These are phyloP conservation scores for Microcebus jonahi DNA, from an alignment of 2,113 vertebrate genomes.

Conservation along the genomic window DNA sequence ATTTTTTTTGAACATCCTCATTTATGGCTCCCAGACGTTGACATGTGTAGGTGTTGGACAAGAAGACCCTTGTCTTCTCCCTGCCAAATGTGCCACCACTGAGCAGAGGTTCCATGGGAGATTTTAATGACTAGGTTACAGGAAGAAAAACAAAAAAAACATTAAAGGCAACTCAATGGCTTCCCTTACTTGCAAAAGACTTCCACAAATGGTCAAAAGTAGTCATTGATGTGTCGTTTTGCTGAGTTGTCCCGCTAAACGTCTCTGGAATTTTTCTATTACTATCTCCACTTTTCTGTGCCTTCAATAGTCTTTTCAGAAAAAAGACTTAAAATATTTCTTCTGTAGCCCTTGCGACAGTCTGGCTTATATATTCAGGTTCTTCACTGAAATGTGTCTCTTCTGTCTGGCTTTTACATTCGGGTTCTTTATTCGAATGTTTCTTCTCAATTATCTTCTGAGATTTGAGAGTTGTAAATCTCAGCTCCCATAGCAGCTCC, in stretches of 20 bases:
- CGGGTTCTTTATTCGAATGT: background rate
- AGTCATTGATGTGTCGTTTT: conserved; percentile 36
- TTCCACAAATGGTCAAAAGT: conserved; percentile 4
- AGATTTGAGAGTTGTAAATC: background rate
- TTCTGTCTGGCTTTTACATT: background rate
- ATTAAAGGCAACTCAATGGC: background rate
- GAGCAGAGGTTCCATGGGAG: background rate
- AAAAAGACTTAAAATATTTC: background rate
- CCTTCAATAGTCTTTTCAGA: conserved; percentile 36
- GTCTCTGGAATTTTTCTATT: conserved; percentile 62
- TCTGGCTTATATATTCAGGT: background rate
- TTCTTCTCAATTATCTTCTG: background rate
- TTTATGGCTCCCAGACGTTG: background rate
- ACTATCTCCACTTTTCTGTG: background rate
- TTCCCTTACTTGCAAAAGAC: conserved; percentile 39
- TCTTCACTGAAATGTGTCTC: background rate
- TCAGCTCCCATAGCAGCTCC: background rate
- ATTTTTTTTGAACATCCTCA: background rate
- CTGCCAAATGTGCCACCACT: background rate
- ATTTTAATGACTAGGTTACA: conserved; percentile 56
- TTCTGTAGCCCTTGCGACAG: background rate
- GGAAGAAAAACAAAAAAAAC: conserved; percentile 40
- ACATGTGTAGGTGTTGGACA: background rate
- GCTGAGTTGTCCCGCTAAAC: conserved; percentile 9
- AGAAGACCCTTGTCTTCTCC: background rate